These are phyloP conservation scores for Gymnothorax javanicus DNA, from an alignment of 2,797 vertebrate genomes.

Conservation along the genomic window DNA sequence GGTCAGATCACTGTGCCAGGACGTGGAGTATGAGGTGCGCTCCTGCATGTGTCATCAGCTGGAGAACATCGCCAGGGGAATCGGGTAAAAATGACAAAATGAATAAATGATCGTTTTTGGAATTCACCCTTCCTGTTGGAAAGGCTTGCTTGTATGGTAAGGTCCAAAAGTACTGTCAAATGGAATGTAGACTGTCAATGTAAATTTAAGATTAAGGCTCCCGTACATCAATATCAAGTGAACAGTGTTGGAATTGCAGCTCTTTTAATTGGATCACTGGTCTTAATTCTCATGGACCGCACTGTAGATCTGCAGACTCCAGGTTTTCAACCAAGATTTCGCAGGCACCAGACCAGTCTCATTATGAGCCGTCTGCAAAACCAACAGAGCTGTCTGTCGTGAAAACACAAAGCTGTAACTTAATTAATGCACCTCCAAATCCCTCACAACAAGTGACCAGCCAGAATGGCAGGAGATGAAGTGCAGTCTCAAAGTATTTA, in stretches of 20 bases:
- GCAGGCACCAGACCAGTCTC: neutral
- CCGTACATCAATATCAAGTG: no score
- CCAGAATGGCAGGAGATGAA: neutral
- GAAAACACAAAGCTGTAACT: neutral
- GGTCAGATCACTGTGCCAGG: conserved; percentile 88
- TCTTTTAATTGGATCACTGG: no score
- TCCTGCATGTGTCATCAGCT: conserved; percentile 90
- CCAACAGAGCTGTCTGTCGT: neutral
- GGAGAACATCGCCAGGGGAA: conserved; percentile 85
- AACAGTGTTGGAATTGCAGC: no score
- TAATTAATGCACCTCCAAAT: neutral
- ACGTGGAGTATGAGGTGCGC: conserved; percentile 89
- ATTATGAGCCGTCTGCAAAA: neutral
- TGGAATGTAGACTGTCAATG: no score
- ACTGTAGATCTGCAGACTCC: neutral
- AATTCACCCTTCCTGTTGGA: neutral
- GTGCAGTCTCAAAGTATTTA: no score
- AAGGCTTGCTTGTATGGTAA: no score
- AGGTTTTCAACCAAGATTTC: neutral
- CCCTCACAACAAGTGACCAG: neutral
- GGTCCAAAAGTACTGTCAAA: no score
- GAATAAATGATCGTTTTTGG: conserved; percentile 30
- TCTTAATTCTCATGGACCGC: no score
- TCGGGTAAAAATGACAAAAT: conserved; percentile 76
- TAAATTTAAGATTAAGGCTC: no score